These are phyloP conservation scores for Sarcophaga rosellei DNA, from an alignment of 2,888 invertebrate species.

Conservation along the genomic window DNA sequence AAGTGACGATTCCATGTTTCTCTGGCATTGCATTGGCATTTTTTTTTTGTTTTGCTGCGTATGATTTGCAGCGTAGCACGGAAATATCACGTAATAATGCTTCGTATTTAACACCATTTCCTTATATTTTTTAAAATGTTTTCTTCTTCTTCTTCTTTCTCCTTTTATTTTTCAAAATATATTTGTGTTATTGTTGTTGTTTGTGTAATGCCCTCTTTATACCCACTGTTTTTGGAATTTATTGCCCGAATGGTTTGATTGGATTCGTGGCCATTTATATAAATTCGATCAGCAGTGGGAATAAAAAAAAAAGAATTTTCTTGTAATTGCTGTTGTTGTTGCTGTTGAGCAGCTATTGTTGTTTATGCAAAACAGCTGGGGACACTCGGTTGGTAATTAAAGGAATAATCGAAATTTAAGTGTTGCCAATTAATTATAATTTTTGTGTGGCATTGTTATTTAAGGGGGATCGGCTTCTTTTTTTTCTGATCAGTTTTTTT, in stretches of 20 bases:
- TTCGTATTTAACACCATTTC: conserved; percentile 54
- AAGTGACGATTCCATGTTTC: conserved; percentile 68
- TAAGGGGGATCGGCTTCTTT: not conserved
- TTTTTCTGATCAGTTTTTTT: not conserved
- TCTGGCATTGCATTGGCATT: conserved; percentile 1
- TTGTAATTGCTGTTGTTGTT: conserved; percentile 30
- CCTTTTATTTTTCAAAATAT: conserved; percentile 40
- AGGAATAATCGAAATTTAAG: conserved; percentile 68
- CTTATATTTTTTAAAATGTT: conserved; percentile 17
- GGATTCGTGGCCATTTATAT: conserved; percentile 51
- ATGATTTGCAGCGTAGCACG: conserved; percentile 33
- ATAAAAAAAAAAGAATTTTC: conserved; percentile 2
- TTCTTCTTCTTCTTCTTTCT: conserved; percentile 14
- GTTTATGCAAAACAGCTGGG: conserved; percentile 70
- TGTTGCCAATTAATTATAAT: conserved; percentile 66
- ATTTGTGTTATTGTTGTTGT: conserved; percentile 56
- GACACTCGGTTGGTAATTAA: conserved; percentile 69
- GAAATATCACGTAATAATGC: conserved; percentile 45
- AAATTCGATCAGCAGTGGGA: conserved; percentile 48
- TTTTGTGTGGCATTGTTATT: conserved; percentile 56
- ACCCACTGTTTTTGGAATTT: conserved; percentile 71
- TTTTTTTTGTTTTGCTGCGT: not conserved
- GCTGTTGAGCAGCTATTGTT: conserved; percentile 33
- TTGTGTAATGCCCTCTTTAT: conserved; percentile 46
- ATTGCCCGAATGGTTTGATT: conserved; percentile 68